Evolutionary conservation across 2,797 vertebrate species (phyloP).

Genomic region (Tauraco hartlaubi): DNA sequence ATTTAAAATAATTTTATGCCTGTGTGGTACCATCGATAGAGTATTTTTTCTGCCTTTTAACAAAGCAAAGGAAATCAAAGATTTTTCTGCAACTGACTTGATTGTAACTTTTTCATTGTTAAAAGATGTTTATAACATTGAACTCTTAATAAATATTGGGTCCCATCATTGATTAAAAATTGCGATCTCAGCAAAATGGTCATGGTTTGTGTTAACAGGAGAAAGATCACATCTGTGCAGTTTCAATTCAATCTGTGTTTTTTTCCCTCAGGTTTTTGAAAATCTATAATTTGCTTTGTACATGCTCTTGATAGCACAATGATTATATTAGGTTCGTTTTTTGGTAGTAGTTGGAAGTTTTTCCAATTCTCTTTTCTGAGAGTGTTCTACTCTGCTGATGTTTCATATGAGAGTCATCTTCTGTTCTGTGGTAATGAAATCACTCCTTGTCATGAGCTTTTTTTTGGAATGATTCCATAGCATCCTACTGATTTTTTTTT

Average conservation of each 20-base stretch:
- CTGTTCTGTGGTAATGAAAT: not conserved
- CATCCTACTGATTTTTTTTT: not conserved
- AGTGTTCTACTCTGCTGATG: not conserved
- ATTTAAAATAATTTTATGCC: not conserved
- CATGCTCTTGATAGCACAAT: fast-evolving
- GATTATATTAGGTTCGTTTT: not conserved
- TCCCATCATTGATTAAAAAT: not conserved
- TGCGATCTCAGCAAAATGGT: not conserved
- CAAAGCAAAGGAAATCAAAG: not conserved
- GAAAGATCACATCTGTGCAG: not conserved
- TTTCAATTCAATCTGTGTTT: not conserved
- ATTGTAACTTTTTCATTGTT: not conserved
- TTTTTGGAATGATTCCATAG: not conserved
- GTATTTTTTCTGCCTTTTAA: not conserved
- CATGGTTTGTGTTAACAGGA: not conserved
- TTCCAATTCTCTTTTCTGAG: not conserved
- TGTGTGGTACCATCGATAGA: not conserved
- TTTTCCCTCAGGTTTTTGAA: not conserved
- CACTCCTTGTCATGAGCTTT: not conserved
- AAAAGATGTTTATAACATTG: not conserved
- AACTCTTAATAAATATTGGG: not conserved
- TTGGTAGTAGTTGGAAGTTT: not conserved
- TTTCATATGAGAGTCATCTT: not conserved
- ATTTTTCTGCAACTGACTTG: not conserved
- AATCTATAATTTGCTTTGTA: not conserved